phyloP scores from a whole-genome alignment of 1,140 invertebrate genomes.

The Drosophila kurseongensis region DNA sequence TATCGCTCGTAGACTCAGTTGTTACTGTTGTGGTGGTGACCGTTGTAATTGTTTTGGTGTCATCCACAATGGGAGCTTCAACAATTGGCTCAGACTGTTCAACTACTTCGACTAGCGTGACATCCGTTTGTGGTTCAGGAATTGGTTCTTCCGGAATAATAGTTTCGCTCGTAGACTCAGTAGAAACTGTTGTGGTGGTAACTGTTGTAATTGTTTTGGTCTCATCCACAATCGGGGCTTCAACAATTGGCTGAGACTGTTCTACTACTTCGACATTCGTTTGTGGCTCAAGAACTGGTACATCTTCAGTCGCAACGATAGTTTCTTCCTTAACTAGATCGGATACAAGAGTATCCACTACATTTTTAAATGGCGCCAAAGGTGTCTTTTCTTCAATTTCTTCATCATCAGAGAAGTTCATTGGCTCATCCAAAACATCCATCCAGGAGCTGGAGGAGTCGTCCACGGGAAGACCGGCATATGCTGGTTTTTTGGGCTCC shows the following conservation, averaged over 20 bases:
- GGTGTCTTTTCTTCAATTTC: constrained; percentile 1
- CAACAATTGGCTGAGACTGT: too few relatives aligned
- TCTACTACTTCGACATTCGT: not conserved
- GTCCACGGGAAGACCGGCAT: constrained; percentile 81
- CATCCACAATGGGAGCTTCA: not conserved
- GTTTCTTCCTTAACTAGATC: not conserved
- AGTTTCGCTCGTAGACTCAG: constrained; percentile 4
- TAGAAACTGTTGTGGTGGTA: constrained; percentile 24
- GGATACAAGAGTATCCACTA: not conserved
- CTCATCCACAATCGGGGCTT: constrained; percentile 9
- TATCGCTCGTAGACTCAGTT: constrained; percentile 8
- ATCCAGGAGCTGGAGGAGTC: constrained; percentile 76
- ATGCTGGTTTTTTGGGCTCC: constrained; percentile 55
- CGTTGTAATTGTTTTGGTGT: not conserved
- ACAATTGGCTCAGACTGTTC: constrained; percentile 4
- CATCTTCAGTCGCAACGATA: constrained; percentile 84
- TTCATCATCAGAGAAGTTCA: constrained; percentile 4
- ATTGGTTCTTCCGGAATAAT: constrained; percentile 4
- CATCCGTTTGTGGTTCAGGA: not conserved
- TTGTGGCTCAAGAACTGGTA: constrained; percentile 1
- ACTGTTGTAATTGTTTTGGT: constrained; percentile 15
- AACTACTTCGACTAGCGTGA: not conserved
- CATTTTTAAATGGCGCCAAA: constrained; percentile 19
- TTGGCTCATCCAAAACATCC: constrained; percentile 84
- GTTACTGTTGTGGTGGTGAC: constrained; percentile 7